Evolutionary conservation across 2,888 invertebrate species (phyloP).

Genomic region (Luffia ferchaultella): DNA sequence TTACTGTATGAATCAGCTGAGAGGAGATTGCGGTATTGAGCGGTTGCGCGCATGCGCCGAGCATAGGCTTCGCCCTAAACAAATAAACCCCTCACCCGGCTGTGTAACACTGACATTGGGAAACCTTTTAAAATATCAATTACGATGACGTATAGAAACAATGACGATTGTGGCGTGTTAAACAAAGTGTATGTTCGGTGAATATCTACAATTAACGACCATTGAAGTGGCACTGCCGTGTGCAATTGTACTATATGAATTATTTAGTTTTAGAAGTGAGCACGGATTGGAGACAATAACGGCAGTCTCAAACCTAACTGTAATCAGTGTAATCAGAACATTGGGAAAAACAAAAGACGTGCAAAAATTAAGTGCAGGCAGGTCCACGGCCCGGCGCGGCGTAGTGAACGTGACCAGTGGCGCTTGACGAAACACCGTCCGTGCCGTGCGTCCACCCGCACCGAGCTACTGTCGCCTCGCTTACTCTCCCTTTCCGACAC

Average conservation of each 20-base stretch:
- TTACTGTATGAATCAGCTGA: conserved; percentile 26
- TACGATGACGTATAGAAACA: too few relatives aligned
- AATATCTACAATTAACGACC: too few relatives aligned
- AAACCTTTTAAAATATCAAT: too few relatives aligned
- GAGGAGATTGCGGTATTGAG: conserved; percentile 36
- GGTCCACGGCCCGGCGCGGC: conserved; percentile 7
- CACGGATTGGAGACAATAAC: too few relatives aligned
- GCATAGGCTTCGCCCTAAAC: conserved; percentile 16
- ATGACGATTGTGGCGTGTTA: too few relatives aligned
- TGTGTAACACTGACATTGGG: conserved; percentile 18
- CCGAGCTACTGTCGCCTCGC: conserved; percentile 30
- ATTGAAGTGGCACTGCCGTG: too few relatives aligned
- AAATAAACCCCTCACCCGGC: conserved; percentile 19
- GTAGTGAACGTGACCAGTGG: conserved; percentile 40
- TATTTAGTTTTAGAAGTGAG: too few relatives aligned
- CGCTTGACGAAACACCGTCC: conserved; percentile 32
- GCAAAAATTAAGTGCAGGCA: not conserved
- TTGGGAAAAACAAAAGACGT: too few relatives aligned
- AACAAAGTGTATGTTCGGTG: too few relatives aligned
- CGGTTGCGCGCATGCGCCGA: conserved; percentile 50
- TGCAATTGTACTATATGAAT: too few relatives aligned
- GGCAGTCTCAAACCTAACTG: too few relatives aligned
- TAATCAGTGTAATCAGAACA: too few relatives aligned
- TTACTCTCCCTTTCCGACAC: conserved; percentile 45
- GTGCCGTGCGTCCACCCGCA: conserved; percentile 13